Evolutionary conservation across 1,140 invertebrate species (phyloP).

Genomic region (Diorhabda carinulata): DNA sequence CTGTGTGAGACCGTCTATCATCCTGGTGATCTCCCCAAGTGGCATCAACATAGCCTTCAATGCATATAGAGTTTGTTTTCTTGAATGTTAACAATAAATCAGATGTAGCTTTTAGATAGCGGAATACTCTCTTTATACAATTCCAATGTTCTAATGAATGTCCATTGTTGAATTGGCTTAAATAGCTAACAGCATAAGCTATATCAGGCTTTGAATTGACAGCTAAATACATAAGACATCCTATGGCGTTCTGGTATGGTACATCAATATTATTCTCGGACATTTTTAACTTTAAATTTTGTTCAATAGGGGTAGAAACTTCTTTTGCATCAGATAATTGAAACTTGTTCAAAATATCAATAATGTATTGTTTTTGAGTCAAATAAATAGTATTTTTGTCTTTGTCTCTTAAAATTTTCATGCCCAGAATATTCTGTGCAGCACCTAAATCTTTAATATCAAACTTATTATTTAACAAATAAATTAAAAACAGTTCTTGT

Average conservation of each 20-base stretch:
- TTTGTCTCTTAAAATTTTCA: constrained; percentile 13
- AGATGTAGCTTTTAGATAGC: constrained; percentile 26
- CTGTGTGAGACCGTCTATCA: constrained; percentile 39
- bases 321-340: constrained; percentile 1
- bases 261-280: constrained; percentile 1
- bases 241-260: constrained; percentile 6
- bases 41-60: not conserved
- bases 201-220: constrained; percentile 24
- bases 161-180: constrained; percentile 27
- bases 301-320: constrained; percentile 6
- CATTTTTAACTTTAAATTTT: constrained; percentile 4
- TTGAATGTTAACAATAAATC: constrained; percentile 20
- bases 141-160: constrained; percentile 26
- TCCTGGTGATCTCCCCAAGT: not conserved
- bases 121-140: constrained; percentile 20
- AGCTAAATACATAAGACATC: constrained; percentile 9
- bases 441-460: constrained; percentile 32
- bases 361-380: constrained; percentile 17
- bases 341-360: constrained; percentile 9
- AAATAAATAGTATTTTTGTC: constrained; percentile 9
- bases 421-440: constrained; percentile 28
- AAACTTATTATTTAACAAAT: constrained; percentile 27
- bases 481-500: constrained; percentile 26
- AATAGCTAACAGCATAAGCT: constrained; percentile 19
- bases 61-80: constrained; percentile 8